Base-by-base conservation (phyloP, 2,888 invertebrate species). In the Penaeus monodon region DNA sequence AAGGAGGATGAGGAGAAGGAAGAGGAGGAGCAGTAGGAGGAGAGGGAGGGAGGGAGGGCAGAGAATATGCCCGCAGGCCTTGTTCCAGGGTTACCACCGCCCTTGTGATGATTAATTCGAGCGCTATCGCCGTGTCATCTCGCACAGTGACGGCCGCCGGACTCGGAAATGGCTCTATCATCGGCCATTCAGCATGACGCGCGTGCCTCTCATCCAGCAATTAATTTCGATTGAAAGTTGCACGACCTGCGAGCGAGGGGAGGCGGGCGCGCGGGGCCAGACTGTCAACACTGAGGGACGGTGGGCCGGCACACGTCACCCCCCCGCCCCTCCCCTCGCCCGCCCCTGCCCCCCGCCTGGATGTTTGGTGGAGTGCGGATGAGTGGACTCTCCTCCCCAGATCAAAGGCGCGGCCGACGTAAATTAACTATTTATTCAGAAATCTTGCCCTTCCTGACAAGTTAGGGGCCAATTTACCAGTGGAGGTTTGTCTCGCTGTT, bases 361-460 rank as follows among this genome's bases (percentile, higher is more conserved):
- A 76, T 86, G 86, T 81, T 78, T 77, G 81, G 81, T 81, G 14
- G 77, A 84, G 84, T 49, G 78, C 78, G 65, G 80, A 78, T 84
- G 70, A 85, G 77, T 77, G 44, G 86, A 44, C 66, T 77, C 86
- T 81, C 86, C 38, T 29, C 33, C 33, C 27, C 81, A 86, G 66
- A 86, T 86, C 86, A 86, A 86, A 86, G 86, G 86, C 68, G 20
- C 29, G 57, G 22, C 86, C 81, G 86, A 81, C 86, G 76, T 81
- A 86, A 86, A 86, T 86, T 86, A 81, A 86, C 86, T 86, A 86
- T 86, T 86, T 86, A 81, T 86, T 86, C 86, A 86, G 76, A 76
- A 77, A 77, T 81, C 81, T 86, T 81, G 70, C 86, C 86, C 86
- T 81, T 81, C 86, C 81, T 86, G 57, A 65, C 86, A 57, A 86